Evolutionary conservation across 2,113 vertebrate genomes (phyloP).

Genomic region (Psettodes erumei): DNA sequence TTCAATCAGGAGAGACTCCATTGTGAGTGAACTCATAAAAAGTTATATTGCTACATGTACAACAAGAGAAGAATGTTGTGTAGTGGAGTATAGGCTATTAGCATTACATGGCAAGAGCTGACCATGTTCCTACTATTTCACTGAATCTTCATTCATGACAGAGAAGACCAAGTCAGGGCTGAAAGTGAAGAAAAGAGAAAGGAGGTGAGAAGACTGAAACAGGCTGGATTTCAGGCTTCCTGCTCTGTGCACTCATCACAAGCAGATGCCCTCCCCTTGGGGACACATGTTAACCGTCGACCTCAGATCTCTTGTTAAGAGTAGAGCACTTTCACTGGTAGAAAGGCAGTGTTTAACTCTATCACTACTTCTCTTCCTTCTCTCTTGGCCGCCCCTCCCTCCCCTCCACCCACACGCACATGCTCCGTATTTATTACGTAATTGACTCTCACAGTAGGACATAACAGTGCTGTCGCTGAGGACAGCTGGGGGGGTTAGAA

Average conservation of each 20-base stretch:
- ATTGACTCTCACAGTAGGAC: conserved; percentile 25
- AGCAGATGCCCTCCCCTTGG: conserved; percentile 12
- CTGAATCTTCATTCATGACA: background rate
- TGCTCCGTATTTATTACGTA: conserved; percentile 47
- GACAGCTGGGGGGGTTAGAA: conserved; percentile 56
- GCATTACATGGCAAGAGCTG: background rate
- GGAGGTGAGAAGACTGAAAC: background rate
- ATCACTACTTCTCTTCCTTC: conserved; percentile 23
- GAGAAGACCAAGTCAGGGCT: background rate
- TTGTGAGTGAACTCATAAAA: too few species aligned
- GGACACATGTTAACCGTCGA: conserved; percentile 50
- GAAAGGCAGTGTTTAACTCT: conserved; percentile 7
- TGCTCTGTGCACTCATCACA: background rate
- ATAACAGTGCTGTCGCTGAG: conserved; percentile 24
- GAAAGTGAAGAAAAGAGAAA: background rate
- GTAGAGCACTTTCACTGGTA: conserved; percentile 1
- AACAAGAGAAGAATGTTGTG: too few species aligned
- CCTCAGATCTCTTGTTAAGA: conserved; percentile 24
- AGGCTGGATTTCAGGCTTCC: conserved; percentile 6
- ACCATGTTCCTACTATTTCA: background rate
- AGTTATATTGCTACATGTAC: too few species aligned
- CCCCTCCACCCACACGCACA: background rate
- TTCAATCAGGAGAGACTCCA: too few species aligned
- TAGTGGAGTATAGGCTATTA: too few species aligned
- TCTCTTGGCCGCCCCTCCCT: too few species aligned